phyloP scores from a whole-genome alignment of 2,113 vertebrate species.

The Passer domesticus region DNA sequence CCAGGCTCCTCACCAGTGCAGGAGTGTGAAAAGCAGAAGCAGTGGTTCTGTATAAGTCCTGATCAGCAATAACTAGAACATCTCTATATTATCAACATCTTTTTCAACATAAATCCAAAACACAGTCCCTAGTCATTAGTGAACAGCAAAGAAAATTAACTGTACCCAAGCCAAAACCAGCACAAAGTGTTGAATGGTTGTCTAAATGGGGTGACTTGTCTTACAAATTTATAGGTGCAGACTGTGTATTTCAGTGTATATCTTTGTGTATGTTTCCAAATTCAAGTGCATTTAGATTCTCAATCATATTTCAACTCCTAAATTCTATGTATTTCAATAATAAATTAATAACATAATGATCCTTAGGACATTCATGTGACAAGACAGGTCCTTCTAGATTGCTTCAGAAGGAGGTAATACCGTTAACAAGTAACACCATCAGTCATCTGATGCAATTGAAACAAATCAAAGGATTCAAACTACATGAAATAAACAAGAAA shows the following conservation, averaged over 20 bases:
- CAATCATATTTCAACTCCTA: not conserved
- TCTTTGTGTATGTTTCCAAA: not conserved
- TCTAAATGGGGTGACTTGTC: not conserved
- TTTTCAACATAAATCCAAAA: not conserved
- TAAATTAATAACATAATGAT: not conserved
- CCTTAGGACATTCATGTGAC: not conserved
- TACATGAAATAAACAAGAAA: not conserved
- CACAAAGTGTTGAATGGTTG: not conserved
- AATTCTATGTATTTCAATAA: not conserved
- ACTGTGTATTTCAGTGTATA: not conserved
- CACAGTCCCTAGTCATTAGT: not conserved
- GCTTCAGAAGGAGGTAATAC: not conserved
- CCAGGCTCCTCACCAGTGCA: not conserved
- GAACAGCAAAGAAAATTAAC: not conserved
- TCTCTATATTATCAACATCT: not conserved
- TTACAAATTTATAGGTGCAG: not conserved
- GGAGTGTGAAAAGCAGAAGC: not conserved
- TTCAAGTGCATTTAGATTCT: not conserved
- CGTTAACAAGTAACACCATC: not conserved
- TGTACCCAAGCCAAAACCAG: not conserved
- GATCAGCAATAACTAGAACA: not conserved
- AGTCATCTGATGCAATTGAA: not conserved
- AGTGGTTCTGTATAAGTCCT: not conserved
- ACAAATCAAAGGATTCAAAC: not conserved
- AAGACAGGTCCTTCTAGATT: not conserved